phyloP scores from a whole-genome alignment of 2,113 vertebrate species.

The Scolopax mira region DNA sequence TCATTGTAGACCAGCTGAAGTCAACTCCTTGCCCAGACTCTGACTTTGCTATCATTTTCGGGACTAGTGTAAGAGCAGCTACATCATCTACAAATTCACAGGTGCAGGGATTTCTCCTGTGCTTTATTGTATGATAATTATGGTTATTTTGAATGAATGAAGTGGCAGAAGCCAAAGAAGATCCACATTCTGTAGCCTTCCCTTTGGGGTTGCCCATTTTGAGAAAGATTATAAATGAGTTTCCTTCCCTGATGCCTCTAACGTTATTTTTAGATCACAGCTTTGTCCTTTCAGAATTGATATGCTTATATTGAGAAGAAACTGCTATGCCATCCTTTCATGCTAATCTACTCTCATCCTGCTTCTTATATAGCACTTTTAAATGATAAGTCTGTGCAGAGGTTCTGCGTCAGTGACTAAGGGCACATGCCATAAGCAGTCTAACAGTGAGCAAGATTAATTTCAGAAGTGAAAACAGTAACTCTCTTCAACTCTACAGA shows the following conservation, averaged over 20 bases:
- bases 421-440: neutral
- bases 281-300: neutral
- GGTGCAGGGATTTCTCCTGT: fast-evolving
- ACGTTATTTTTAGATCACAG: neutral
- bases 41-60: neutral
- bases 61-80: neutral
- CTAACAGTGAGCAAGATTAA: neutral
- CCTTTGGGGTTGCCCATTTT: neutral
- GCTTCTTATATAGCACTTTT: neutral
- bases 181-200: neutral
- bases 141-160: neutral
- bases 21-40: neutral
- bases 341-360: neutral
- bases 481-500: neutral
- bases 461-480: neutral
- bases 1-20: neutral
- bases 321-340: neutral
- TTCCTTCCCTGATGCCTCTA: neutral
- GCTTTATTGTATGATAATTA: neutral
- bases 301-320: neutral
- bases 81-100: neutral
- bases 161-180: neutral
- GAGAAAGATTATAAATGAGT: neutral
- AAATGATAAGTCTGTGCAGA: neutral
- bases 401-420: neutral